Evolutionary conservation across 2,797 vertebrate species (phyloP).

Genomic region (Danio albolineatus): DNA sequence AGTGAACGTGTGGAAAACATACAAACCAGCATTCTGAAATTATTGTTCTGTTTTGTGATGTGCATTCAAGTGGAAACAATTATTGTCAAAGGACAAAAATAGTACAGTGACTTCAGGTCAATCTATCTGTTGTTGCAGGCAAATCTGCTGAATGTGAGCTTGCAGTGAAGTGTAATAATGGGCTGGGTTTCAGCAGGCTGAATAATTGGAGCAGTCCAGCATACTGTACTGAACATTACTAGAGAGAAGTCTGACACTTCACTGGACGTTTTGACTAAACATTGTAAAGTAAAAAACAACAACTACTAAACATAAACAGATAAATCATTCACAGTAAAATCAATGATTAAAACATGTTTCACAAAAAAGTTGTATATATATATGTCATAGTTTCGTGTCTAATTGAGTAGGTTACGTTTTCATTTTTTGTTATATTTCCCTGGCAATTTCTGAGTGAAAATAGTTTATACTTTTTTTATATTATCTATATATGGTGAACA

Average conservation of each 20-base stretch:
- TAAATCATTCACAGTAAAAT: neutral
- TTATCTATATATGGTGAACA: too few relatives aligned
- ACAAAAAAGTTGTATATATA: too few relatives aligned
- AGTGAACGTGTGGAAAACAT: neutral
- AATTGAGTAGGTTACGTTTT: too few relatives aligned
- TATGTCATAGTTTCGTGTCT: too few relatives aligned
- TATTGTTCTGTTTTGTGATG: neutral
- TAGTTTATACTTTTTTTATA: too few relatives aligned
- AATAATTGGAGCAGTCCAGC: neutral
- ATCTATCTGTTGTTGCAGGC: neutral
- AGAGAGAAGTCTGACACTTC: neutral
- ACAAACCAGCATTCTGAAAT: neutral
- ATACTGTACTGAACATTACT: neutral
- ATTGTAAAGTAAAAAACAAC: neutral
- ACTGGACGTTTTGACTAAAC: neutral
- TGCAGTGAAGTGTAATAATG: neutral
- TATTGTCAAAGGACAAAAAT: neutral
- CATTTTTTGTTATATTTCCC: too few relatives aligned
- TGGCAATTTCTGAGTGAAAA: too few relatives aligned
- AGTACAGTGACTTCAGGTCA: neutral
- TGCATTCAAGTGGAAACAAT: neutral
- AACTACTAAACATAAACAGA: neutral
- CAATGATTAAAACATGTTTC: neutral
- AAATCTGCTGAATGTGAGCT: neutral
- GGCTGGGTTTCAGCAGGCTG: neutral